These are phyloP conservation scores for Anthopleura xanthogrammica DNA, from an alignment of 92 coral and sea anemone genomes.

Conservation along the genomic window DNA sequence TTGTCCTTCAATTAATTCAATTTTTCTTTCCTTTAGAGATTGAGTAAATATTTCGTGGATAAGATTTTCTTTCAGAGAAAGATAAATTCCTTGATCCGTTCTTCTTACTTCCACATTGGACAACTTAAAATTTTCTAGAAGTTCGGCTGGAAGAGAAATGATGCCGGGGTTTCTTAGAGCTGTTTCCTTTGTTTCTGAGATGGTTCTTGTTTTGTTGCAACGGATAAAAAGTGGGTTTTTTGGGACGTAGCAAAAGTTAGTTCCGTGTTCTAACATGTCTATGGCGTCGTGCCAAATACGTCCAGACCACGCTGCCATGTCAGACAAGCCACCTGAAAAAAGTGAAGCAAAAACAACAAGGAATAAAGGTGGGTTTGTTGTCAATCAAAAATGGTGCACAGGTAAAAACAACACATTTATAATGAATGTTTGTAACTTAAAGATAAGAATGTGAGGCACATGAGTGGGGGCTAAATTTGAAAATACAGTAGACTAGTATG, in stretches of 20 bases:
- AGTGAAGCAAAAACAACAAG: no score
- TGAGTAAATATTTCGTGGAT: neutral
- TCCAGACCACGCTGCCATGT: slow-evolving; percentile 97
- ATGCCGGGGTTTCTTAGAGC: slow-evolving; percentile 61
- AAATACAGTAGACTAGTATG: no score
- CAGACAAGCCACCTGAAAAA: slow-evolving; percentile 82
- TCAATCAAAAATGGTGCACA: no score
- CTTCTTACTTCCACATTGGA: slow-evolving; percentile 45
- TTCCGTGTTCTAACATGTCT: slow-evolving; percentile 90
- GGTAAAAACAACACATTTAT: no score
- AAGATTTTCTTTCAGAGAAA: slow-evolving; percentile 1
- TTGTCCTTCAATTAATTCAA: neutral
- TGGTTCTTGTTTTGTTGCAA: slow-evolving; percentile 55
- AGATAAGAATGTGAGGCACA: no score
- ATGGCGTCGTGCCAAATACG: slow-evolving; percentile 83
- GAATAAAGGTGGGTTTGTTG: no score
- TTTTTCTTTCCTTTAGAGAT: neutral
- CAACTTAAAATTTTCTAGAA: slow-evolving; percentile 25
- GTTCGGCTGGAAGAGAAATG: slow-evolving; percentile 23
- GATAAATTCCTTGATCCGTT: slow-evolving; percentile 55
- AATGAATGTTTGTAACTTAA: no score
- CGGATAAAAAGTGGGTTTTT: slow-evolving; percentile 75
- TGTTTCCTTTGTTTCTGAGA: neutral
- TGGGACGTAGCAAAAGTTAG: slow-evolving; percentile 68
- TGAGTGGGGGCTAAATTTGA: no score